These are phyloP conservation scores for Orcinus orca DNA, from an alignment of 2,113 vertebrate genomes.

Conservation along the genomic window DNA sequence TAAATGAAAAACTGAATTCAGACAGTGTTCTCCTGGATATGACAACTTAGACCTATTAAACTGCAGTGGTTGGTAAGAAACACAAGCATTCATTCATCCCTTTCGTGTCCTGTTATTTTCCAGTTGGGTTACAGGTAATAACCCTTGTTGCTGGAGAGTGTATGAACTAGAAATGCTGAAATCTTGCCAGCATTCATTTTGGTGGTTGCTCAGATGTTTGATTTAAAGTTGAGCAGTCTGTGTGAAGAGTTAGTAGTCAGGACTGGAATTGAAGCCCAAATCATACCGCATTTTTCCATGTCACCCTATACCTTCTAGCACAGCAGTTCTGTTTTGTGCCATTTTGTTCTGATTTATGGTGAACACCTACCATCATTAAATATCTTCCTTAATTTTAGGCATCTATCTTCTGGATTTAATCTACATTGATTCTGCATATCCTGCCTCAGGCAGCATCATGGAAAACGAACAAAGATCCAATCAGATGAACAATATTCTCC, in stretches of 20 bases:
- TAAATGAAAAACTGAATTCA: conserved; percentile 31
- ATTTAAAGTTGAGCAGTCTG: not conserved
- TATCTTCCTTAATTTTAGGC: conserved; percentile 83
- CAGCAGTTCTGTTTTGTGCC: not conserved
- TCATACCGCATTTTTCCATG: not conserved
- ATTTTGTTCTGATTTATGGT: not conserved
- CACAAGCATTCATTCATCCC: not conserved
- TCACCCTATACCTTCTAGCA: not conserved
- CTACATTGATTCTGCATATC: conserved; percentile 97
- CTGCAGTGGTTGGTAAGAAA: not conserved
- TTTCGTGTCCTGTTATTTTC: conserved; percentile 28
- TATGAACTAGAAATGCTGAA: not conserved
- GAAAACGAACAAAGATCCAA: conserved; percentile 96
- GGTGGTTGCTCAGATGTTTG: not conserved
- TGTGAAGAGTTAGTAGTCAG: not conserved
- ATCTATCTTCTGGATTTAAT: conserved; percentile 97
- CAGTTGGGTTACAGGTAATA: not conserved
- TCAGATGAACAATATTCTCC: conserved; percentile 97
- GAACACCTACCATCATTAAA: not conserved
- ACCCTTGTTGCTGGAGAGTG: not conserved
- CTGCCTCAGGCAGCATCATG: conserved; percentile 96
- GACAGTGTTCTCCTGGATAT: not conserved
- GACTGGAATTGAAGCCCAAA: not conserved
- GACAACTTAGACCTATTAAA: not conserved
- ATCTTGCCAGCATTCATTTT: not conserved